A percentile compares a stretch with the other conserved stretches of the same genome.
Evolutionary conservation across 2,113 vertebrate genomes (phyloP).

Genomic region (Mungos mungo): DNA sequence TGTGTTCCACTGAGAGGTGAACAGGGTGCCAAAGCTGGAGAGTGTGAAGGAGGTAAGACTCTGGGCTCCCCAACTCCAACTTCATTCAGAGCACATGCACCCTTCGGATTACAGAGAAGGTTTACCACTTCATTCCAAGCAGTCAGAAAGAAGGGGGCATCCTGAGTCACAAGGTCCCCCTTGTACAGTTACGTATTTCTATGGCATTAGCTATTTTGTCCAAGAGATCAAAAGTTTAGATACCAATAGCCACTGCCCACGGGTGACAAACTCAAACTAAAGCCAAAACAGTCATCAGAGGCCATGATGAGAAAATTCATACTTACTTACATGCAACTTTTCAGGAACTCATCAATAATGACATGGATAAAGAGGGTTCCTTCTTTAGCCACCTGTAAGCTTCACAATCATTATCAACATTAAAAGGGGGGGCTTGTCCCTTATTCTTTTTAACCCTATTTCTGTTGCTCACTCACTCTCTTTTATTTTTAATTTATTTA

Average conservation of each 20-base stretch:
- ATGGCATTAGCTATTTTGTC: neutral
- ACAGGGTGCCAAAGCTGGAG: neutral
- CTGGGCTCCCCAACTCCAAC: neutral
- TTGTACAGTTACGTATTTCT: neutral
- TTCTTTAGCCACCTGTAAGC: constrained; percentile 39
- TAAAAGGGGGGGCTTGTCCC: neutral
- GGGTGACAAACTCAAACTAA: constrained; percentile 37
- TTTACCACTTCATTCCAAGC: neutral
- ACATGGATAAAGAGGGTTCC: constrained; percentile 4
- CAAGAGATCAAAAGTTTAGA: constrained; percentile 22
- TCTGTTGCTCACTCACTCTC: neutral
- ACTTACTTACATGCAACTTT: neutral
- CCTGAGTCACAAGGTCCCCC: neutral
- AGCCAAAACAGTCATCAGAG: neutral
- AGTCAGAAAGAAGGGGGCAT: neutral
- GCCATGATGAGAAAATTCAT: constrained; percentile 7
- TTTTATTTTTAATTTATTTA: too few relatives aligned
- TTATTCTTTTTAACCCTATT: neutral
- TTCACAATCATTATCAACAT: constrained; percentile 14
- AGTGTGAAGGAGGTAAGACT: neutral
- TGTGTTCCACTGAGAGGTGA: neutral
- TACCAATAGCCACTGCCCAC: neutral
- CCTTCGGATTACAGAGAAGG: neutral
- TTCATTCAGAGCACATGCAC: neutral
- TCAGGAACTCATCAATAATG: constrained; percentile 10